A percentile compares a stretch with the other conserved stretches of the same genome.
Evolutionary conservation across 2,113 vertebrate species (phyloP).

Genomic region (Crypturellus undulatus): DNA sequence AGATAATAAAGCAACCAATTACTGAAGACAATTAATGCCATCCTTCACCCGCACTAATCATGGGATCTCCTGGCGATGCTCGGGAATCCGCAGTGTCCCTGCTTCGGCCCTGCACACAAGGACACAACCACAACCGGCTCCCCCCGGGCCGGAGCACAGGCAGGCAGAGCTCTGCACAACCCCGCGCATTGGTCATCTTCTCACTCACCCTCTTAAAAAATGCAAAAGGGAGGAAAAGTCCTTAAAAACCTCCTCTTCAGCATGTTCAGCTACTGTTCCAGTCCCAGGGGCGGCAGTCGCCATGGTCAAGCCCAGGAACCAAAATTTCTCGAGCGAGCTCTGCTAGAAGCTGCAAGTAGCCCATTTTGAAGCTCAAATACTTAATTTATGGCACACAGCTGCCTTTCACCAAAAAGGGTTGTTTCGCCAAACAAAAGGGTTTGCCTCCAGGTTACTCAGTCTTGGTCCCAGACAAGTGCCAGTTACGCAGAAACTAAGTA

Average conservation of each 20-base stretch:
- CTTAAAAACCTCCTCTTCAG: neutral
- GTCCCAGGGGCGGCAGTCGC: neutral
- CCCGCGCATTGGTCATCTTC: fast-evolving
- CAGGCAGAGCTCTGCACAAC: neutral
- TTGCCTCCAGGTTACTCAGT: neutral
- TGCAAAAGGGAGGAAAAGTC: fast-evolving
- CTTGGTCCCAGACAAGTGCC: neutral
- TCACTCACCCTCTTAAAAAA: neutral
- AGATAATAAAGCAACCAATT: slow-evolving; percentile 58
- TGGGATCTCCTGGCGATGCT: slow-evolving; percentile 4
- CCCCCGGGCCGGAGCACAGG: neutral
- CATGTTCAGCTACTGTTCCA: neutral
- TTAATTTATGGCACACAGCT: neutral
- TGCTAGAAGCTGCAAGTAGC: neutral
- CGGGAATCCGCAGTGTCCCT: slow-evolving; percentile 11
- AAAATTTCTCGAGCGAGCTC: neutral
- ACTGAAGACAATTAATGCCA: slow-evolving; percentile 68
- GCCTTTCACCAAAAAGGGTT: neutral
- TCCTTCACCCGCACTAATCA: slow-evolving; percentile 35
- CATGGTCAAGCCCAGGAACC: neutral
- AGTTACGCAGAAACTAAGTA: neutral
- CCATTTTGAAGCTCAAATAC: neutral
- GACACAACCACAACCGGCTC: neutral
- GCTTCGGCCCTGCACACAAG: neutral
- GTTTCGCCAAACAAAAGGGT: neutral